Evolutionary conservation across 2,888 invertebrate species (phyloP), one percentile per base, ranked within the genome.

Genomic region (Catocala nupta): DNA sequence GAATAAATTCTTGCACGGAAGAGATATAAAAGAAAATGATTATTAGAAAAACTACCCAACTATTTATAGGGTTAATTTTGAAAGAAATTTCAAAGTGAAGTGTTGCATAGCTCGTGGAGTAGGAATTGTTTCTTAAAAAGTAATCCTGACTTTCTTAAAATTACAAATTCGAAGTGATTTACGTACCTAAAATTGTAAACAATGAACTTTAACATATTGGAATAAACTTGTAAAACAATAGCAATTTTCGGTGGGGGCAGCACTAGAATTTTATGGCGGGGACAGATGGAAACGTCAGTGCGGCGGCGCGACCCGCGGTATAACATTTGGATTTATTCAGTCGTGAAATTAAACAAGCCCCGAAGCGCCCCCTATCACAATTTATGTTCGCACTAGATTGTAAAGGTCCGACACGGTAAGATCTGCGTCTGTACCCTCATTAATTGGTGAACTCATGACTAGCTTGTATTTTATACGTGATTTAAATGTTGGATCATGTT

Each of bases 331-430:
- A 92, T 92, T 93, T 92, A 93, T 93, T 90, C 92, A 92, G 88
- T 88, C 93, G 92, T 93, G 93, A 93, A 93, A 93, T 92, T 91
- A 93, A 92, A 92, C 91, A 92, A 90, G 89, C 87, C 90, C 89
- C 89, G 75, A 73, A 80, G 89, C 89, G 84, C 87, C 85, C 88
- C 87, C 90, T 90, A 90, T 91, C 89, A 90, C 89, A 90, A 91
- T 93, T 92, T 92, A 93, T 90, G 91, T 91, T 89, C 90, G 86
- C 91, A 92, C 91, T 92, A 91, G 90, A 90, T 90, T 89, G 89
- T 88, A 84, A 87, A 85, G 88, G 88, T 83, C 87, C 82, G 77
- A 80, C 78, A 80, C 78, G 80, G 89, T 82, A 84, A 85, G 83
- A 84, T 84, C 81, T 85, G 81, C 50, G 44, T 82, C 84, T 81